These are phyloP conservation scores for Drosophila ananassae DNA, from an alignment of 1,140 invertebrate species.

Conservation along the genomic window DNA sequence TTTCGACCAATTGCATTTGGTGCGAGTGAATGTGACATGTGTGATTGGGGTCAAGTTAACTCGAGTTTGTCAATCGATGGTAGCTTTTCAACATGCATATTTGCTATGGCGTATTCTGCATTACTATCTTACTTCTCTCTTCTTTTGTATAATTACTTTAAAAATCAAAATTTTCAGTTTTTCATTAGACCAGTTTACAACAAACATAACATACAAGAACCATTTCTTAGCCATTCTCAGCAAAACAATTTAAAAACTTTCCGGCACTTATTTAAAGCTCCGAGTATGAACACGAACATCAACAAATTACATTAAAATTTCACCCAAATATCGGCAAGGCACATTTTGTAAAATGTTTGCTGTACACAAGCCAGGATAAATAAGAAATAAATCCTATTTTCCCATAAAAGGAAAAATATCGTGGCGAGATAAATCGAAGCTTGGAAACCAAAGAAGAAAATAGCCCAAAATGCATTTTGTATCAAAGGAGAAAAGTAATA, in stretches of 20 bases:
- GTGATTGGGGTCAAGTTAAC: constrained; percentile 28
- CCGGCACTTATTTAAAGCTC: not conserved
- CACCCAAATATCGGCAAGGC: not conserved
- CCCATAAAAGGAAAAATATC: not conserved
- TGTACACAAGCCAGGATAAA: constrained; percentile 11
- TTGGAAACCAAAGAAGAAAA: not conserved
- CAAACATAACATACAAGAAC: not conserved
- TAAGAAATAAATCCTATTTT: constrained; percentile 7
- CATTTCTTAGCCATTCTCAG: not conserved
- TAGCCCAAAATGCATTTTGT: constrained; percentile 27
- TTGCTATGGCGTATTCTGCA: too few relatives aligned
- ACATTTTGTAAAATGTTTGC: constrained; percentile 2
- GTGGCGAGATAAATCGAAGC: constrained; percentile 14
- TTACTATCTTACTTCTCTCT: too few relatives aligned
- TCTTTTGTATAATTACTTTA: too few relatives aligned
- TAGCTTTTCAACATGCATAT: not conserved
- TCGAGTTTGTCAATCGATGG: constrained; percentile 1
- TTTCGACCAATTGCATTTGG: constrained; percentile 6
- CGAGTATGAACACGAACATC: not conserved
- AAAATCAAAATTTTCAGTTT: too few relatives aligned
- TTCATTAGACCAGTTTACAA: not conserved
- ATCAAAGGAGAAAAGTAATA: constrained; percentile 38
- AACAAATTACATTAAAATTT: not conserved
- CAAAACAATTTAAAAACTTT: not conserved
- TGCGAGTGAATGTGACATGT: constrained; percentile 31